Evolutionary conservation across 2,797 vertebrate genomes (phyloP), one percentile per base, ranked within the genome.

Genomic region (Rhodeus uyekii): DNA sequence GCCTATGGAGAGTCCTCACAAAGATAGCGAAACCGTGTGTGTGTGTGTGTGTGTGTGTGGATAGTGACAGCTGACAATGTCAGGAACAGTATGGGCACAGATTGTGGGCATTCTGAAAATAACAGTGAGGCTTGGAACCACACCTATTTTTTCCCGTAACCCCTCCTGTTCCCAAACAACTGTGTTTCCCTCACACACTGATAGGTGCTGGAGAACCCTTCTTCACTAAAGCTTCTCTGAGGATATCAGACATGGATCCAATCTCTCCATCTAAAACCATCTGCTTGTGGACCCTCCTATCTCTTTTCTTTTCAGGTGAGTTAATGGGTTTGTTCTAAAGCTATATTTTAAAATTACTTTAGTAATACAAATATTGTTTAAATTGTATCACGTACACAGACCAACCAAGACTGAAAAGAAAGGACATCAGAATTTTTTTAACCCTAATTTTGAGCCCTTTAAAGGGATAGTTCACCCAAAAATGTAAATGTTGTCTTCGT

Each of bases 1-100:
- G n/a, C n/a, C n/a, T n/a, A n/a, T n/a, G n/a, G n/a, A n/a, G n/a
- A n/a, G n/a, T n/a, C n/a, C n/a, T 80, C n/a, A n/a, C n/a, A n/a
- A n/a, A n/a, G n/a, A n/a, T n/a, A n/a, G n/a, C n/a, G n/a, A n/a
- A n/a, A n/a, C n/a, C n/a, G 58, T 67, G 46, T 71, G 77, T 69
- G 63, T 72, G 48, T 85, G 78, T 86, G 64, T 80, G 80, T 78
- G 76, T 79, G 78, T 73, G 82, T 53, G 58, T 74, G 63, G 81
- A 71, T 86, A 83, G 85, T 85, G 90, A 94, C 94, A 95, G 94
- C 93, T 95, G 93, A 88, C 87, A 90, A 93, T 92, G 90, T 83
- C 65, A 50, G 44, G 60, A 48, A n/a, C 48, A 32, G 44, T 55
- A 61, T 75, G 48, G 48, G 83, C 50, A 60, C 48, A 61, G 76